A percentile compares a stretch with the other conserved stretches of the same genome.
Evolutionary conservation across 2,888 invertebrate genomes (phyloP).

Genomic region (Apamea anceps): DNA sequence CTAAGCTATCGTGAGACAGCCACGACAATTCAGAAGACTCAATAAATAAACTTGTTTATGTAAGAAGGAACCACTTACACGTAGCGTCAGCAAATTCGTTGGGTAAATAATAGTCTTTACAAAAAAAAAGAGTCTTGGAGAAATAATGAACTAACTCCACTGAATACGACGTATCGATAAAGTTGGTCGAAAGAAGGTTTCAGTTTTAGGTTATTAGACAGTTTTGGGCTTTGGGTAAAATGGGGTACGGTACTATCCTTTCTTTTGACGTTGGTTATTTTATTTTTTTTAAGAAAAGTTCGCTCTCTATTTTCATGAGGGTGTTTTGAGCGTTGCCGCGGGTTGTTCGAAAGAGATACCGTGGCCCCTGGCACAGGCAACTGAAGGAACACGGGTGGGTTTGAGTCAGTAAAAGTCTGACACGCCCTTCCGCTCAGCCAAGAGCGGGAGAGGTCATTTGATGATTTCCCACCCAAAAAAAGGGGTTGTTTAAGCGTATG

Average conservation of each 20-base stretch:
- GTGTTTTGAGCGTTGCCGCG: too few species aligned
- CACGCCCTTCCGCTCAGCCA: too few species aligned
- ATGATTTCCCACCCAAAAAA: too few species aligned
- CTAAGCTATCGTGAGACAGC: constrained; percentile 17
- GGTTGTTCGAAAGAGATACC: too few species aligned
- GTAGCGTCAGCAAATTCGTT: constrained; percentile 52
- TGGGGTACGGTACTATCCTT: background rate
- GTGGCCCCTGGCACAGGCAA: too few species aligned
- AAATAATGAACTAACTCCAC: constrained; percentile 39
- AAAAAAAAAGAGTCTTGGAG: constrained; percentile 25
- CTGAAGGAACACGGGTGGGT: too few species aligned
- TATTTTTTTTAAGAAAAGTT: background rate
- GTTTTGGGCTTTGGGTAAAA: constrained; percentile 14
- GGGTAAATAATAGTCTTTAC: constrained; percentile 25
- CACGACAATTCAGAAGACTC: constrained; percentile 29
- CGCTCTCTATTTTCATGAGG: too few species aligned
- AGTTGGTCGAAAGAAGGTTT: constrained; percentile 13
- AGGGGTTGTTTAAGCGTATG: too few species aligned
- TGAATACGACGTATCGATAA: constrained; percentile 28
- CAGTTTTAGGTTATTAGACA: constrained; percentile 17
- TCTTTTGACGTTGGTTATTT: background rate
- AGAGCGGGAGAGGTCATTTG: too few species aligned
- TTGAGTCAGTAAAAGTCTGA: too few species aligned
- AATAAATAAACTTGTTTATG: constrained; percentile 66
- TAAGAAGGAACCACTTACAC: constrained; percentile 41